Evolutionary conservation across 2,797 vertebrate genomes (phyloP).

Genomic region (Syngnathus rostellatus): DNA sequence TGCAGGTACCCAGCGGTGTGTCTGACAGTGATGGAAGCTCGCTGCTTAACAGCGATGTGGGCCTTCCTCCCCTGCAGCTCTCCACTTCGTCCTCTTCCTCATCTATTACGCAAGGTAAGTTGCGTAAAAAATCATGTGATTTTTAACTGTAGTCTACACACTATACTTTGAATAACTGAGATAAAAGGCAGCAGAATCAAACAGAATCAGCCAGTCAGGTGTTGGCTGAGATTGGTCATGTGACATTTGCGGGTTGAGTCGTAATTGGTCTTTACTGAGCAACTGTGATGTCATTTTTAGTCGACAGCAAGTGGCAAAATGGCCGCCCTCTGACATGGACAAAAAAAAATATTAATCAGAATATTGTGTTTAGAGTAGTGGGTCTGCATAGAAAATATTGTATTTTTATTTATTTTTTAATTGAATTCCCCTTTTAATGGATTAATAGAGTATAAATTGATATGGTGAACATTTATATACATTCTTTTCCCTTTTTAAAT

Average conservation of each 20-base stretch:
- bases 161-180: background rate
- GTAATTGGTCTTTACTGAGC: too few species aligned
- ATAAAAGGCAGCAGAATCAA: background rate
- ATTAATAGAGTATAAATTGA: background rate
- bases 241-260: too few species aligned
- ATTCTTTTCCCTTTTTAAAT: background rate
- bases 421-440: too few species aligned
- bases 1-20: slow-evolving; percentile 80
- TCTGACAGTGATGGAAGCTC: slow-evolving; percentile 73
- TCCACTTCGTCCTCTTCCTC: slow-evolving; percentile 74
- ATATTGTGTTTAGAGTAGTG: too few species aligned
- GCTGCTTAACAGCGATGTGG: slow-evolving; percentile 78
- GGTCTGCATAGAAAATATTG: too few species aligned
- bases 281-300: too few species aligned
- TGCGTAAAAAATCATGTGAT: background rate
- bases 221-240: too few species aligned
- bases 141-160: background rate
- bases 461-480: background rate
- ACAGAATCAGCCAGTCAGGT: background rate
- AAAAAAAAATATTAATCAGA: too few species aligned
- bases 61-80: slow-evolving; percentile 85
- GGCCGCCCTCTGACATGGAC: too few species aligned
- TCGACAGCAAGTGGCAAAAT: too few species aligned
- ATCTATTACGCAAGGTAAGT: slow-evolving; percentile 83
- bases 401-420: too few species aligned